These are phyloP conservation scores for Epinephelus cyanopodus DNA, from an alignment of 2,113 vertebrate species.

Conservation along the genomic window DNA sequence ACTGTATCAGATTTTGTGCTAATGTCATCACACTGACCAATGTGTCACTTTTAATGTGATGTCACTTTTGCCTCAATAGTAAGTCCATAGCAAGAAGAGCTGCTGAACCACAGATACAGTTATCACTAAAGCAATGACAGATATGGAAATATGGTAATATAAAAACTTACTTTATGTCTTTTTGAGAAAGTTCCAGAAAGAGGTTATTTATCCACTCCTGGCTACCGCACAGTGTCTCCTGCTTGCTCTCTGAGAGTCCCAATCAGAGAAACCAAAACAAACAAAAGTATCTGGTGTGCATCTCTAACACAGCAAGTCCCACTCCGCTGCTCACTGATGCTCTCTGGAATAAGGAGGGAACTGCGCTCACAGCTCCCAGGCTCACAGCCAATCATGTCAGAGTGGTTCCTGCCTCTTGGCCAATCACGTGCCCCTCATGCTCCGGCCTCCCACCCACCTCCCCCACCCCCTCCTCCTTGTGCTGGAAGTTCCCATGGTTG, in stretches of 20 bases:
- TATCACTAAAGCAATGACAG: conserved; percentile 18
- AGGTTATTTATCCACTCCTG: conserved; percentile 42
- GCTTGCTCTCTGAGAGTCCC: conserved; percentile 58
- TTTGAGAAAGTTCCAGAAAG: conserved; percentile 62
- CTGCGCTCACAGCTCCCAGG: conserved; percentile 73
- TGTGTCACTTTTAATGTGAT: conserved; percentile 5
- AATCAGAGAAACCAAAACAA: conserved; percentile 72
- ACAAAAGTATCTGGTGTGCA: conserved; percentile 72
- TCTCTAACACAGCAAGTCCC: conserved; percentile 75
- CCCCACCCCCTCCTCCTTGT: conserved; percentile 24
- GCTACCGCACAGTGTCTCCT: conserved; percentile 6
- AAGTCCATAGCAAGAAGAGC: conserved; percentile 22
- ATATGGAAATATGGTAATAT: conserved; percentile 19
- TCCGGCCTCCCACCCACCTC: conserved; percentile 39
- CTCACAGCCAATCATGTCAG: conserved; percentile 73
- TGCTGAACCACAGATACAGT: conserved; percentile 5
- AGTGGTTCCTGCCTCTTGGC: conserved; percentile 71
- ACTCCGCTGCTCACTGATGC: conserved; percentile 75
- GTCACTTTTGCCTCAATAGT: conserved; percentile 12
- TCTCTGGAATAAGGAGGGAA: conserved; percentile 80
- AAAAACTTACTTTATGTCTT: conserved; percentile 80
- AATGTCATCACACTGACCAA: neutral
- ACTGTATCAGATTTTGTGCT: neutral
- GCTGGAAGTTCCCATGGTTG: conserved; percentile 73
- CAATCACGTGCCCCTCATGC: conserved; percentile 65